These are phyloP conservation scores for Rhinolophus sinicus DNA, from an alignment of 2,113 vertebrate genomes.

Conservation along the genomic window DNA sequence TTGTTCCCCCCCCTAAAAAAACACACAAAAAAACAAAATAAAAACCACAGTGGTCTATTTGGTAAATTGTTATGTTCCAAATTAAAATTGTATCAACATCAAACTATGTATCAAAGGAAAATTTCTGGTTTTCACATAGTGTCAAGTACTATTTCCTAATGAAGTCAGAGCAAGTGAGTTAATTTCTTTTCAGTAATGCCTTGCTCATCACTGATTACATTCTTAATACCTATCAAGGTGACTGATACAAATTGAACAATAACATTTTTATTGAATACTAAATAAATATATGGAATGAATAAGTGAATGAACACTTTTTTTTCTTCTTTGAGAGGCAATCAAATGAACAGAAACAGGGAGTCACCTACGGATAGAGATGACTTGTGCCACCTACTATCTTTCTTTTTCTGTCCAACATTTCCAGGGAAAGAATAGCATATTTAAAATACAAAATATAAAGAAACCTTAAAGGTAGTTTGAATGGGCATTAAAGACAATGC, in stretches of 20 bases:
- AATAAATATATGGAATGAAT: background rate
- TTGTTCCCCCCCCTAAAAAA: background rate
- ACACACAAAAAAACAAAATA: no score
- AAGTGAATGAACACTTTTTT: background rate
- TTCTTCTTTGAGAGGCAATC: background rate
- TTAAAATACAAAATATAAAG: background rate
- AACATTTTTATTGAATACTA: background rate
- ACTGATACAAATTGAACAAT: background rate
- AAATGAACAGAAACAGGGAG: background rate
- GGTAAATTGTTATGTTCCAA: background rate
- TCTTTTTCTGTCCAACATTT: background rate
- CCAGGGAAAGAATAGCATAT: background rate
- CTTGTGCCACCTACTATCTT: background rate
- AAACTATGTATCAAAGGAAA: background rate
- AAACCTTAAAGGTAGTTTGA: background rate
- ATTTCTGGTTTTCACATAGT: background rate
- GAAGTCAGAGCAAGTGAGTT: background rate
- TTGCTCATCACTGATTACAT: background rate
- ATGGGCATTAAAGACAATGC: background rate
- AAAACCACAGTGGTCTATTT: background rate
- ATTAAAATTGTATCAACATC: background rate
- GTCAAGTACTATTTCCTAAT: background rate
- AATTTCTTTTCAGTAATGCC: background rate
- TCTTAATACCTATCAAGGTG: background rate
- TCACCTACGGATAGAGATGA: background rate